Base-by-base conservation (phyloP, 2,888 invertebrate species). In the Zygothrica quintamaculata region DNA sequence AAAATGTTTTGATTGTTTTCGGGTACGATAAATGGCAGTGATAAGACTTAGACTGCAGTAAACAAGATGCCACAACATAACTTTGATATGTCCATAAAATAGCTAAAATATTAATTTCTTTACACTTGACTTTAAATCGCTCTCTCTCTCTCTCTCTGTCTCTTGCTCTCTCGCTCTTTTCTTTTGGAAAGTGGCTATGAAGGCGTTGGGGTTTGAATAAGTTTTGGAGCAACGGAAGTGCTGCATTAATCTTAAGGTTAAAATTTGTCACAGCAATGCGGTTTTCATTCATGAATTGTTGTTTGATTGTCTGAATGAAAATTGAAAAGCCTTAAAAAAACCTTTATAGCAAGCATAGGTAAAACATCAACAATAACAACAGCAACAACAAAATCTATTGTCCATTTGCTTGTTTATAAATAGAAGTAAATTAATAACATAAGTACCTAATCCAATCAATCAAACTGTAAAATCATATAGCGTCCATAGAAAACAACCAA, bases 361-460 rank as follows among this genome's bases (percentile, higher is more conserved):
- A 37, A 42, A 62, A 43, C 22, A 43, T 57, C 39, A 44, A 56
- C 46, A 33, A 48, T n/a, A 55, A 34, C 26, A 33, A 48, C 26
- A 36, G 36, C 44, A 48, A 43, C 52, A 51, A 61, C 61, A 65
- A 74, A 56, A 55, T 70, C 67, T 73, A 76, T 85, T 82, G 79
- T 82, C 76, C 82, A 64, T 68, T 76, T 68, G 78, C 86, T 79
- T 82, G 84, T 84, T 77, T 84, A 85, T 77, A 82, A 82, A 82
- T 84, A 84, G 86, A 84, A 80, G 81, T 77, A 88, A 88, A 88
- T 89, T 89, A 89, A 89, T 88, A 88, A 89, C 86, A 87, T 87
- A 89, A 89, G 87, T 88, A 87, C 88, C 81, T 79, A 89, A 89
- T 88, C 88, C 89, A 89, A 89, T 89, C 89, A 89, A 89, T 89